A percentile compares a stretch with the other conserved stretches of the same genome.
These are phyloP conservation scores for Myotis lucifugus DNA, from an alignment of 2,113 vertebrate species.

Conservation along the genomic window DNA sequence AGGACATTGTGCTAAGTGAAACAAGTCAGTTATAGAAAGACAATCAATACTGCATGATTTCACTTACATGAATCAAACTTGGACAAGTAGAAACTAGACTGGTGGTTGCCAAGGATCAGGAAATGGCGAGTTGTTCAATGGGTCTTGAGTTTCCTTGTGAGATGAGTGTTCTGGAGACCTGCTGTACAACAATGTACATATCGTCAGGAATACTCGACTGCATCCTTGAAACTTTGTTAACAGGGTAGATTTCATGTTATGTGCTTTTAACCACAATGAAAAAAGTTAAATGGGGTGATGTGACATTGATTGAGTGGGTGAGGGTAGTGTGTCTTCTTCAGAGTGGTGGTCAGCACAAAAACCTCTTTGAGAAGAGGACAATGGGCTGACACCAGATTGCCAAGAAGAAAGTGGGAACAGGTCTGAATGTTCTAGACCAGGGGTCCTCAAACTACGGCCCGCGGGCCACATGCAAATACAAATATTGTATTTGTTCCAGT, in stretches of 20 bases:
- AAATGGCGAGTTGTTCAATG: not conserved
- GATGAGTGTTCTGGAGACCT: not conserved
- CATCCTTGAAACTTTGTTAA: not conserved
- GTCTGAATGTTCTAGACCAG: not conserved
- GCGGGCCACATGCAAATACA: no score
- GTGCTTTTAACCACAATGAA: not conserved
- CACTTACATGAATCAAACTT: not conserved
- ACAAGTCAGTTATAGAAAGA: not conserved
- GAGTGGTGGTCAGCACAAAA: not conserved
- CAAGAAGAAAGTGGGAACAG: not conserved
- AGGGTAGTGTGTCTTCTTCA: not conserved
- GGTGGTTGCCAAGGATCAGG: not conserved
- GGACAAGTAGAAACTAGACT: not conserved
- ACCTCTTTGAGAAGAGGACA: not conserved
- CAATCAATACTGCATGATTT: not conserved
- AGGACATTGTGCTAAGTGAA: not conserved
- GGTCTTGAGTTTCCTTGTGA: not conserved
- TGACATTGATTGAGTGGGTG: not conserved
- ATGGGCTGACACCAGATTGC: not conserved
- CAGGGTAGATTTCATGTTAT: not conserved
- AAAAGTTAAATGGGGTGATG: not conserved
- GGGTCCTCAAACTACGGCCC: fast-evolving
- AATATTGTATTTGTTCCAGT: no score
- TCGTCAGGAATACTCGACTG: not conserved
- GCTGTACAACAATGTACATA: not conserved